Percentiles rank a stretch among this genome's conserved stretches.
phyloP scores from a whole-genome alignment of 2,888 invertebrate species.

The Pterostichus madidus region DNA sequence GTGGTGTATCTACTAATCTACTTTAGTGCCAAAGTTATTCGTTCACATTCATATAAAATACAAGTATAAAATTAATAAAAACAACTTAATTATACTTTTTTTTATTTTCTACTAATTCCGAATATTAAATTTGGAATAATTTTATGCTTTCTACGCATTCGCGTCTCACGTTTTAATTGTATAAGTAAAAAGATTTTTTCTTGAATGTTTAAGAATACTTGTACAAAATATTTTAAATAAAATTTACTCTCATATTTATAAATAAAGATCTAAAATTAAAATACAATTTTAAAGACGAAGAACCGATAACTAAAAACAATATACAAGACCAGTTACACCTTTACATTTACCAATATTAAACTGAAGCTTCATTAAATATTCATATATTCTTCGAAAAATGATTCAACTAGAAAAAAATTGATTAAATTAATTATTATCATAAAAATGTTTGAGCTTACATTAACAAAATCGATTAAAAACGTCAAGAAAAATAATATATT shows the following conservation, averaged over 20 bases:
- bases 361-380: too few relatives aligned
- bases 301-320: neutral
- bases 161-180: neutral
- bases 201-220: neutral
- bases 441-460: too few relatives aligned
- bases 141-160: neutral
- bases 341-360: neutral
- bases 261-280: neutral
- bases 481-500: too few relatives aligned
- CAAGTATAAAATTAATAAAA: slow-evolving; percentile 23
- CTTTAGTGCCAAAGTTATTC: slow-evolving; percentile 44
- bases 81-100: slow-evolving; percentile 23
- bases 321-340: slow-evolving; percentile 24
- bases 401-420: neutral
- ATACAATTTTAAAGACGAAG: slow-evolving; percentile 9
- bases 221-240: neutral
- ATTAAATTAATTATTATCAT: too few relatives aligned
- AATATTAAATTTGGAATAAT: neutral
- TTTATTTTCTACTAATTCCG: slow-evolving; percentile 1
- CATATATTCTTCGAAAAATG: too few relatives aligned
- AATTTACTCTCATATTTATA: neutral
- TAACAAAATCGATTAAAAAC: too few relatives aligned
- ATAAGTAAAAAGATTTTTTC: neutral
- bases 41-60: slow-evolving; percentile 17
- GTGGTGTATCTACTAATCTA: slow-evolving; percentile 44